These are phyloP conservation scores for Rhabdornis inornatus DNA, from an alignment of 2,113 vertebrate genomes.

Conservation along the genomic window DNA sequence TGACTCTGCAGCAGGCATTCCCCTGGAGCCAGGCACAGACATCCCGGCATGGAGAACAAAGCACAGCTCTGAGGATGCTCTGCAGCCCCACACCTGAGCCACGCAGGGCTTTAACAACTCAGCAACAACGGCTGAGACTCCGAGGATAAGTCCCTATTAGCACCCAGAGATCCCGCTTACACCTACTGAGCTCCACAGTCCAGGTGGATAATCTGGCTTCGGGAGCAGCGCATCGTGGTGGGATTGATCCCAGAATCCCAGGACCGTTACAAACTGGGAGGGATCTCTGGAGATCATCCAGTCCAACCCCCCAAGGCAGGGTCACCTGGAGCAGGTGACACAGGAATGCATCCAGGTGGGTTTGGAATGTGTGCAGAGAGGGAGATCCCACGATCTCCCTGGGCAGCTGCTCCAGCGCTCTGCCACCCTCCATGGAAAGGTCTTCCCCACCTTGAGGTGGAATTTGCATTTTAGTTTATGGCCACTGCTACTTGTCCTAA, in stretches of 20 bases:
- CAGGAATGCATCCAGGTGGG: neutral
- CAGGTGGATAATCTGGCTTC: neutral
- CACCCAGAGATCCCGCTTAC: neutral
- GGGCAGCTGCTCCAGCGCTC: neutral
- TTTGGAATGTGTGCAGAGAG: neutral
- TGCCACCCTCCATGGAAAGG: neutral
- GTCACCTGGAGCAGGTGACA: neutral
- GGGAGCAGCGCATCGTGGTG: neutral
- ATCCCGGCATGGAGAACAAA: neutral
- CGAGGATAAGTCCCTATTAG: neutral
- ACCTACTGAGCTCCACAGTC: neutral
- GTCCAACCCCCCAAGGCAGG: neutral
- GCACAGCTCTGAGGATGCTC: neutral
- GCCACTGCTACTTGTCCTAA: neutral
- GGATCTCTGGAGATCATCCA: neutral
- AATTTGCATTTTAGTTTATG: neutral
- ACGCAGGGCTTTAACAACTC: accelerated
- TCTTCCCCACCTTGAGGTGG: accelerated
- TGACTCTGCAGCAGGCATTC: neutral
- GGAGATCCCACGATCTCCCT: no score
- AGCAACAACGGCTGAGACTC: neutral
- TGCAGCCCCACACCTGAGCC: neutral
- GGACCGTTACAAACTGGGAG: accelerated
- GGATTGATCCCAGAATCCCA: neutral
- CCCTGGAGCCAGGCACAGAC: neutral